These are phyloP conservation scores for Campoplex nolae DNA, from an alignment of 2,888 invertebrate species.

Conservation along the genomic window DNA sequence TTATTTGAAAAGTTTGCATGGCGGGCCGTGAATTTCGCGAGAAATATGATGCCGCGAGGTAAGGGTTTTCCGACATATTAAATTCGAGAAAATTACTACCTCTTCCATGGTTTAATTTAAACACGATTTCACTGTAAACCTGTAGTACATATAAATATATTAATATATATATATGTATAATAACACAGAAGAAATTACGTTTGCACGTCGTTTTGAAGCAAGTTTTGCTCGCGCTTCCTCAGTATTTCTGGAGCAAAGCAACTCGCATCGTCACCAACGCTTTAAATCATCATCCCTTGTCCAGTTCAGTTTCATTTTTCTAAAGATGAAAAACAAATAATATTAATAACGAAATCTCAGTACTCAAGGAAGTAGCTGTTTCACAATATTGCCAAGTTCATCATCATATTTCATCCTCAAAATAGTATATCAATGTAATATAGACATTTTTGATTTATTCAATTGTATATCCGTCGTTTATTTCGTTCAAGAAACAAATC, in stretches of 20 bases:
- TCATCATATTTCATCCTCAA: too few species aligned
- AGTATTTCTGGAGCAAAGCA: slow-evolving; percentile 55
- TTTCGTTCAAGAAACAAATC: slow-evolving; percentile 23
- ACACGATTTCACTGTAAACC: slow-evolving; percentile 10
- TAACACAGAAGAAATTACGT: neutral
- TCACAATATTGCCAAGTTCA: too few species aligned
- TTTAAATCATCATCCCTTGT: slow-evolving; percentile 38
- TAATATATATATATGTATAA: neutral
- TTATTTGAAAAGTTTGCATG: neutral
- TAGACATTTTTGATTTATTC: too few species aligned
- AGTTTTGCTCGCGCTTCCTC: slow-evolving; percentile 35
- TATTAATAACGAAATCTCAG: neutral
- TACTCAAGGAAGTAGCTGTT: too few species aligned
- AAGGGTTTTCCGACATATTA: slow-evolving; percentile 42
- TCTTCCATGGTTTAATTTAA: slow-evolving; percentile 44
- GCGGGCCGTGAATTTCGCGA: slow-evolving; percentile 15
- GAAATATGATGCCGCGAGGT: slow-evolving; percentile 4
- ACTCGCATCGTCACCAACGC: slow-evolving; percentile 50
- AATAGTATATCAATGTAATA: too few species aligned
- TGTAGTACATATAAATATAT: neutral
- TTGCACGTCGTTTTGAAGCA: neutral
- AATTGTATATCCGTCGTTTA: too few species aligned
- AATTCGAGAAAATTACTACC: slow-evolving; percentile 39
- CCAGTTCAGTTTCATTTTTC: neutral
- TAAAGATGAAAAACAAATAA: neutral